Conservation (phyloP, 1,140 invertebrate genomes). For the Tetraneura akinire region DNA sequence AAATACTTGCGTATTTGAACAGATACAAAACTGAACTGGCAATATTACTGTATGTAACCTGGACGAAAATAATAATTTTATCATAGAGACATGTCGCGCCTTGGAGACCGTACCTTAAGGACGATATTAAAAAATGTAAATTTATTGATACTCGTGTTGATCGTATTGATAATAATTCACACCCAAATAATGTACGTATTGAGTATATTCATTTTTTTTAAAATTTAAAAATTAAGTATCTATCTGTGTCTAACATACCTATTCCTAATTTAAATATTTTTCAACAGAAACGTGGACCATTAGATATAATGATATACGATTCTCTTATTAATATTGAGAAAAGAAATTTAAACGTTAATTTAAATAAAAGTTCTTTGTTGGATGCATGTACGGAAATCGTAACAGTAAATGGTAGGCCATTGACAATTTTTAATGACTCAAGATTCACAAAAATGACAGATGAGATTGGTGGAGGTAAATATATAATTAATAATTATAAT, state of each 20-base stretch:
- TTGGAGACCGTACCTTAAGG: too few relatives aligned
- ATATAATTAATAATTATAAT: background rate
- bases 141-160: too few relatives aligned
- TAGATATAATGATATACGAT: too few relatives aligned
- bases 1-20: too few relatives aligned
- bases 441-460: background rate
- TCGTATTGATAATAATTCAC: background rate
- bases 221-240: too few relatives aligned
- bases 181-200: background rate
- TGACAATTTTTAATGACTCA: background rate
- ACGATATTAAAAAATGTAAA: too few relatives aligned
- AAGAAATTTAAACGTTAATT: background rate
- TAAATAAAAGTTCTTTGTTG: background rate
- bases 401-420: constrained; percentile 3
- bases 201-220: background rate
- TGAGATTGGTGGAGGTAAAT: background rate
- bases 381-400: background rate
- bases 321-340: background rate
- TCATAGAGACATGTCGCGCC: too few relatives aligned
- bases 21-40: too few relatives aligned
- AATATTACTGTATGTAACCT: too few relatives aligned
- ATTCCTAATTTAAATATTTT: background rate
- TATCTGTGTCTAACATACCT: too few relatives aligned
- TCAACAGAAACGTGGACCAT: constrained; percentile 3
- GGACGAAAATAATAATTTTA: too few relatives aligned